Base-by-base conservation (phyloP, 2,888 invertebrate genomes). In the Campoplex nolae region DNA sequence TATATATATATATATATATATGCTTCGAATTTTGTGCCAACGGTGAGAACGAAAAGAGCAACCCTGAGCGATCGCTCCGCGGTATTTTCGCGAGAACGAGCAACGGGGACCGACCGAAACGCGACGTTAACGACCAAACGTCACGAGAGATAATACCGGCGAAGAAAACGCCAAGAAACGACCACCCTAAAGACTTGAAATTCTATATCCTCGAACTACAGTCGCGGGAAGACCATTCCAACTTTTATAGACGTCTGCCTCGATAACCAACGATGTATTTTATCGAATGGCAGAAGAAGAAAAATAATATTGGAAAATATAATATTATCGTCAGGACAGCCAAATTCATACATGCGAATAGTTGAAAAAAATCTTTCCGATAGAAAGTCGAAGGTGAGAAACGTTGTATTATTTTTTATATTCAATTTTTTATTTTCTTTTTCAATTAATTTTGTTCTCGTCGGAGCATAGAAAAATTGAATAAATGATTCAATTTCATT, bases 71-170 rank as follows among this genome's bases (percentile, higher is more conserved):
- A 83, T 78, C 85, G 87, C 87, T 85, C 75, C 77, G 35, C 56
- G 68, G 48, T 62, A 84, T 74, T 78, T 78, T 79, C 74, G 70
- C 75, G 76, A 74, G 83, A 81, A 90, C 77, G 35, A 56, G 16
- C 56, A 65, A 89, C 82, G 88, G 88, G 89, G 87, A 88, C 85
- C 89, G 81, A 88, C 88, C 84, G 77, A 86, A 62, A 62, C 28
- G 76, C 75, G 42, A 89, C 82, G 87, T 84, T 92, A 92, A 93
- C 92, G 92, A 91, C 91, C 89, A 75, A 83, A 88, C 89, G 91
- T 92, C 93, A 93, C 92, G 92, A 92, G 90, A 92, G 90, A 92
- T 91, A 91, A 90, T 90, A 78, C 45, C 83, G 85, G 87, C 80
- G 85, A 90, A 88, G 90, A 90, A 92, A 90, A 91, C 90, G 89